These are phyloP conservation scores for Neostethus bicornis DNA, from an alignment of 2,797 vertebrate species.

Conservation along the genomic window DNA sequence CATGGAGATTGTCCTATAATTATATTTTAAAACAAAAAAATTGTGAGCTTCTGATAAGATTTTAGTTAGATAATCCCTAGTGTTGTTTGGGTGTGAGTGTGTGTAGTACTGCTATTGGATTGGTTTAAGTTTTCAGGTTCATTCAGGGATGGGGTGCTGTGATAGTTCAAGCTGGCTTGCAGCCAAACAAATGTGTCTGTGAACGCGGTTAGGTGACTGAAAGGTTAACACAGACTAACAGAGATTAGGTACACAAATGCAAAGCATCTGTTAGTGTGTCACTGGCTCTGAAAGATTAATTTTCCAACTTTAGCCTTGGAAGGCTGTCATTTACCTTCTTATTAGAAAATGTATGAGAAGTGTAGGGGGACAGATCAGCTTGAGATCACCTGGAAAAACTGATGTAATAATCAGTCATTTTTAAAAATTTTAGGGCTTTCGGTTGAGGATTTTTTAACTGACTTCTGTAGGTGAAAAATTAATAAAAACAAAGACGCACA, in stretches of 20 bases:
- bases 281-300: background rate
- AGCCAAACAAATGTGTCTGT: background rate
- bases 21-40: background rate
- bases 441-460: background rate
- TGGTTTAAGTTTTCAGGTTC: background rate
- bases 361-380: background rate
- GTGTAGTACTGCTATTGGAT: too few species aligned
- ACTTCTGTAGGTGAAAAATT: background rate
- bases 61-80: background rate
- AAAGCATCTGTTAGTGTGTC: slow-evolving; percentile 25
- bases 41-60: background rate
- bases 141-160: background rate
- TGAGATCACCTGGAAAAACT: background rate
- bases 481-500: background rate
- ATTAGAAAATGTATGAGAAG: background rate
- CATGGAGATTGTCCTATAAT: background rate
- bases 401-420: too few species aligned
- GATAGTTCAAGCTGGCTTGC: background rate
- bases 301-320: background rate
- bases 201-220: background rate
- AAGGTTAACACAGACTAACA: slow-evolving; percentile 12
- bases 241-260: slow-evolving; percentile 29
- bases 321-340: too few species aligned
- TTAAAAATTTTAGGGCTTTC: background rate
- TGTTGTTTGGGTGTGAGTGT: background rate